A percentile compares a stretch with the other conserved stretches of the same genome.
These are phyloP conservation scores for Halcyon badia DNA, from an alignment of 2,797 vertebrate genomes.

Conservation along the genomic window DNA sequence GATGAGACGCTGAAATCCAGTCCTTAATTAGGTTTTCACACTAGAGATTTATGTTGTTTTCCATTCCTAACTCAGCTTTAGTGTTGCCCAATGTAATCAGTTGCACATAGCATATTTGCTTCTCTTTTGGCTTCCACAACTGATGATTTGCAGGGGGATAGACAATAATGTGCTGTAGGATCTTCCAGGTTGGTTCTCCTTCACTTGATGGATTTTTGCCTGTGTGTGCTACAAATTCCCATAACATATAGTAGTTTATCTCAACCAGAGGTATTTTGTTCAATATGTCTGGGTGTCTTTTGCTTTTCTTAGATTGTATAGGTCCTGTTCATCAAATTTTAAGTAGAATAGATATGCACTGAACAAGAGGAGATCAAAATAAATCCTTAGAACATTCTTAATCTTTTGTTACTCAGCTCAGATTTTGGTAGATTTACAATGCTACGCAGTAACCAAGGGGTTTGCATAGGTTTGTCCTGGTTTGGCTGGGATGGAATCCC, in stretches of 20 bases:
- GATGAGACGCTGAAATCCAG: background rate
- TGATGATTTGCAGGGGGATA: background rate
- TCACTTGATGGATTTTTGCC: background rate
- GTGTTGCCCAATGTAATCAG: background rate
- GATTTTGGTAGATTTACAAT: background rate
- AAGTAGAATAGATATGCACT: background rate
- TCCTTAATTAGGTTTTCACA: background rate
- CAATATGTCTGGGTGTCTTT: background rate
- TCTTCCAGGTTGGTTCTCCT: background rate
- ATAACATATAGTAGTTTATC: background rate
- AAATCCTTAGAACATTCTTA: background rate
- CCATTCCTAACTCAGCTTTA: background rate
- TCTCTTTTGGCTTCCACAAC: background rate
- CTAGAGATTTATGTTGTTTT: background rate
- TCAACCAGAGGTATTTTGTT: background rate
- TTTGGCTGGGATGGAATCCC: background rate
- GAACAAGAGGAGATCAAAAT: background rate
- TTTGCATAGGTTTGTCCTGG: background rate
- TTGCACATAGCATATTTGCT: background rate
- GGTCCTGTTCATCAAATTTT: background rate
- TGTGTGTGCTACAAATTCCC: background rate
- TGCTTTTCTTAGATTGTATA: background rate
- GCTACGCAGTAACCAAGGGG: background rate
- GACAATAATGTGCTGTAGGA: background rate
- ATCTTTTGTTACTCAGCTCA: background rate